phyloP scores from a whole-genome alignment of 1,140 invertebrate species.

The Antheraea pernyi region DNA sequence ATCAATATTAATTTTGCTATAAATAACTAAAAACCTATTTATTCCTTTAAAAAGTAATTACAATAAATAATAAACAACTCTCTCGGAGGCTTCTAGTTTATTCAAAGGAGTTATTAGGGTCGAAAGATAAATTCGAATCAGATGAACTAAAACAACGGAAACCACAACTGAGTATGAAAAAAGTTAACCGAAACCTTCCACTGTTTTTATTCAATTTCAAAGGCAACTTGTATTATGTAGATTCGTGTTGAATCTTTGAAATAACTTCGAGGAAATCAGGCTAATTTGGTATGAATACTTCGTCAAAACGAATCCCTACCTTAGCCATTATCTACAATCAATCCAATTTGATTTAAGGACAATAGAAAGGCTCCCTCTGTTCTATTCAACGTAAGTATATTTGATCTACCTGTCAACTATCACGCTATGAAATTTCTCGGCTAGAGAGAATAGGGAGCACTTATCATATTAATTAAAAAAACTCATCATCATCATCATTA shows the following conservation, averaged over 20 bases:
- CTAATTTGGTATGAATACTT: background rate
- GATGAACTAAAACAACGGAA: background rate
- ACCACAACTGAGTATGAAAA: background rate
- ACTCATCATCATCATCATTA: no score
- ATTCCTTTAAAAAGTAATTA: no score
- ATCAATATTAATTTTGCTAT: no score
- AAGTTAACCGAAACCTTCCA: background rate
- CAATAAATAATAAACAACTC: no score
- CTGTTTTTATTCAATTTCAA: background rate
- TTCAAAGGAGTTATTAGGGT: no score
- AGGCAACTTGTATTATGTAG: constrained; percentile 1
- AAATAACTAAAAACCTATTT: no score
- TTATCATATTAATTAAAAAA: no score
- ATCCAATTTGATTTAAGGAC: background rate
- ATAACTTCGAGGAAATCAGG: background rate
- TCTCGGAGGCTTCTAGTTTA: no score
- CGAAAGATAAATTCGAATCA: no score
- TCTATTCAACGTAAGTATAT: background rate
- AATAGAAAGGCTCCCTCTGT: background rate
- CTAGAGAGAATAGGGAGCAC: no score
- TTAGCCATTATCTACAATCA: background rate
- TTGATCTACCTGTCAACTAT: background rate
- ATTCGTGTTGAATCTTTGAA: background rate
- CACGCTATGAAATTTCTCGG: background rate
- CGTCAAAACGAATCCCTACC: background rate